Evolutionary conservation across 2,888 invertebrate genomes (phyloP), one percentile per base, ranked within the genome.

Genomic region (Ecliptopera silaceata): DNA sequence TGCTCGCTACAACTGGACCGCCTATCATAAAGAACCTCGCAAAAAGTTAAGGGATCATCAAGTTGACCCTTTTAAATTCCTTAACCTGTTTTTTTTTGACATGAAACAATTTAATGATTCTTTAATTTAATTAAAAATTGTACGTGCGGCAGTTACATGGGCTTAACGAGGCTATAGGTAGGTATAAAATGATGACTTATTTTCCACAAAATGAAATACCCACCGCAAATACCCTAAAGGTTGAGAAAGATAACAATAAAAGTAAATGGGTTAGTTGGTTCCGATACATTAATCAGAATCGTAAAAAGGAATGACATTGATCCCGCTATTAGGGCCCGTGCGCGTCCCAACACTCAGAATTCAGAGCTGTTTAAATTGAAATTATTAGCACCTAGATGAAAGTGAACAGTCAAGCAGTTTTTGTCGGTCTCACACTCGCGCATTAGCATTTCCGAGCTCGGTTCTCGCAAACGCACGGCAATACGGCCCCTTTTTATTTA

Each of bases 401-500:
- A 73, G 72, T 72, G 75, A 73, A 71, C 75, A 73, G 71, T 64
- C 65, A 70, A 72, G 71, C 72, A 78, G 74, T 80, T 84, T 84
- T 84, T 82, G 74, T 72, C 69, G 63, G 71, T 67, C 70, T 74
- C 74, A 77, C 75, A 79, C 82, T 83, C 69, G 69, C 77, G 74
- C 75, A 85, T 82, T 84, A 80, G 77, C 80, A 79, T 80, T 80
- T 74, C 69, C 71, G 73, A 66, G 65, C 58, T 67, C 63, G 63
- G 65, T 60, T 49, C 60, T 73, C 72, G 67, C 74, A 75, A 79
- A 74, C 71, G 73, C 69, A 74, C 70, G 72, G 78, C 77, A 77
- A 77, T 80, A 80, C 71, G 66, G 69, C 71, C 74, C 71, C 71
- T 77, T 61, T 74, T 80, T 83, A 82, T 84, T 83, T 81, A 84